These are phyloP conservation scores for Cyclina sinensis DNA, from an alignment of 1,140 invertebrate species.

Conservation along the genomic window DNA sequence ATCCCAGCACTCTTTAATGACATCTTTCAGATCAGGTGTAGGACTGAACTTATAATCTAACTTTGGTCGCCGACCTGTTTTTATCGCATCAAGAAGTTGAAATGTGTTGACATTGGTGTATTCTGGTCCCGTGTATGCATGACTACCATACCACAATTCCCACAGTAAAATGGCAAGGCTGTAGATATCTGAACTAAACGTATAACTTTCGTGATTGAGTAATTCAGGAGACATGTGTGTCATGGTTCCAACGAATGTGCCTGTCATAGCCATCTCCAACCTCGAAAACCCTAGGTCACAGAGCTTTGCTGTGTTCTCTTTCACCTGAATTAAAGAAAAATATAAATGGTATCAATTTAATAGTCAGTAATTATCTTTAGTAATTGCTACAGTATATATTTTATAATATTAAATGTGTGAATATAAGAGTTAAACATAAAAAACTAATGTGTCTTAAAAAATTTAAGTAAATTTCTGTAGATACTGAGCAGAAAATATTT, in stretches of 20 bases:
- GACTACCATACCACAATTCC: constrained; percentile 60
- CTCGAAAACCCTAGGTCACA: constrained; percentile 60
- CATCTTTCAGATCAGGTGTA: not conserved
- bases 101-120: not conserved
- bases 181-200: constrained; percentile 53
- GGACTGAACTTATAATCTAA: constrained; percentile 3
- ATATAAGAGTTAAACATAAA: not conserved
- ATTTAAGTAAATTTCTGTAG: not conserved
- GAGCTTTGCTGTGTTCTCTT: constrained; percentile 38
- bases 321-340: constrained; percentile 40
- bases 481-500: too few species aligned
- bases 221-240: constrained; percentile 66
- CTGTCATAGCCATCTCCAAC: constrained; percentile 9
- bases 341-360: too few species aligned
- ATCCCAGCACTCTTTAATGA: constrained; percentile 51
- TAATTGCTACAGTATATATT: too few species aligned
- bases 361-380: too few species aligned
- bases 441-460: not conserved
- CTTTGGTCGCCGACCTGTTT: constrained; percentile 16
- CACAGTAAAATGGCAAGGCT: constrained; percentile 60
- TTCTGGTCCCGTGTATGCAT: constrained; percentile 40
- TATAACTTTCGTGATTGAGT: constrained; percentile 29
- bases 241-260: constrained; percentile 44
- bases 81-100: constrained; percentile 7
- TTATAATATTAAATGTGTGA: too few species aligned